phyloP scores from a whole-genome alignment of 1,140 invertebrate genomes.

The Calliphora vicina region DNA sequence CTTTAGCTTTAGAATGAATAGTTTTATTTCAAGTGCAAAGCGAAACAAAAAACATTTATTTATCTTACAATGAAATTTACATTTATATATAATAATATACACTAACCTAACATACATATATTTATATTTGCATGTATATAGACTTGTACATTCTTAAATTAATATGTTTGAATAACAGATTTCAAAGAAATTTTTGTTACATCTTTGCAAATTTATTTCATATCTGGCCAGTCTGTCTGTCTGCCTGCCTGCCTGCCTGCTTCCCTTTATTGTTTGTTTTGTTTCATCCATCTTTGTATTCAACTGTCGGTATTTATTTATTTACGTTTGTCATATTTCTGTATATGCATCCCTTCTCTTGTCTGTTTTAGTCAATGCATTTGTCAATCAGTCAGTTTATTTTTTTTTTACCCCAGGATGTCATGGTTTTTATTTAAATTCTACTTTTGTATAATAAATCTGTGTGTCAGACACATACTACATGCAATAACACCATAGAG shows the following conservation, averaged over 20 bases:
- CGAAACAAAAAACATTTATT: no score
- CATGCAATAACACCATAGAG: not conserved
- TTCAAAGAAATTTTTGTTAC: no score
- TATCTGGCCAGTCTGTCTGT: not conserved
- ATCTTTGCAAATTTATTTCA: not conserved
- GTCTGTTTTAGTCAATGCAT: conserved; percentile 2
- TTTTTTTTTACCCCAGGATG: not conserved
- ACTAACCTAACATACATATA: no score
- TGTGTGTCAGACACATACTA: not conserved
- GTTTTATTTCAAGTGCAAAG: no score
- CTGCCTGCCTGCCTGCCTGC: not conserved
- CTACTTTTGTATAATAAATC: not conserved
- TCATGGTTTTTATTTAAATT: conserved; percentile 4
- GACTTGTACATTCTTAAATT: no score
- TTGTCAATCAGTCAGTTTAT: not conserved
- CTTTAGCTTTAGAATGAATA: no score
- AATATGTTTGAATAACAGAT: no score
- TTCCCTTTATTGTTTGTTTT: not conserved
- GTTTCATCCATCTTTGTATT: not conserved
- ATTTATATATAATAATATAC: no score
- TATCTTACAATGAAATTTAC: no score
- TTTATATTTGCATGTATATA: no score
- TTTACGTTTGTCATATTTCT: not conserved
- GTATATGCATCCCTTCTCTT: not conserved
- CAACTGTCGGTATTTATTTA: no score